Evolutionary conservation across 2,113 vertebrate species (phyloP).

Genomic region (Paedocypris sp.): DNA sequence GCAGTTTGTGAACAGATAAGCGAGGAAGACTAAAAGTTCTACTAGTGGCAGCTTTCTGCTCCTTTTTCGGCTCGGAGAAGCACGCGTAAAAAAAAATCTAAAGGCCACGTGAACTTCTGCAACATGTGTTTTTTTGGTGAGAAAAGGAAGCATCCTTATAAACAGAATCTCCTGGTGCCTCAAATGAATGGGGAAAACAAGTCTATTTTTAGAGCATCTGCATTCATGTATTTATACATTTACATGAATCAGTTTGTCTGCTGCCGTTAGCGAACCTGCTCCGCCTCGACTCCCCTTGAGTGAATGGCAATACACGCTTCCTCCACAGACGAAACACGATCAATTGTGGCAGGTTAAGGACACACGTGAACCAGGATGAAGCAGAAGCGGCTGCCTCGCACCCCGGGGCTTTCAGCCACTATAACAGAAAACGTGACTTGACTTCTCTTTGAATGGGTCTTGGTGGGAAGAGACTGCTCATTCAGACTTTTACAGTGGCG

Average conservation of each 20-base stretch:
- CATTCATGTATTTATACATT: conserved; percentile 34
- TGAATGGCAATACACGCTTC: conserved; percentile 29
- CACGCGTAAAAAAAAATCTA: too few relatives aligned
- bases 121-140: conserved; percentile 1
- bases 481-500: not conserved
- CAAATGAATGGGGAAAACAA: conserved; percentile 31
- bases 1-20: too few relatives aligned
- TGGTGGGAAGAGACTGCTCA: not conserved
- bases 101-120: too few relatives aligned
- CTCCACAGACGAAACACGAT: conserved; percentile 31
- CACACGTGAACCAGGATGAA: conserved; percentile 31
- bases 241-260: conserved; percentile 35
- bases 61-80: too few relatives aligned
- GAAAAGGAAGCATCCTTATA: conserved; percentile 2
- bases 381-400: not conserved
- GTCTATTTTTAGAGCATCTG: conserved; percentile 30
- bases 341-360: conserved; percentile 40
- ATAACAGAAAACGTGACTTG: conserved; percentile 35
- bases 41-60: too few relatives aligned
- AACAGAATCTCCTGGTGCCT: conserved; percentile 9
- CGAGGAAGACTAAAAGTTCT: too few relatives aligned
- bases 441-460: conserved; percentile 1
- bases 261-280: conserved; percentile 23
- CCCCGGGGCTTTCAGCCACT: conserved; percentile 33
- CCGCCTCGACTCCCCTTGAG: not conserved